Evolutionary conservation across 37 sponge, comb jelly and placozoan species (phyloP).

Genomic region (Aphrocallistes beatrix): DNA sequence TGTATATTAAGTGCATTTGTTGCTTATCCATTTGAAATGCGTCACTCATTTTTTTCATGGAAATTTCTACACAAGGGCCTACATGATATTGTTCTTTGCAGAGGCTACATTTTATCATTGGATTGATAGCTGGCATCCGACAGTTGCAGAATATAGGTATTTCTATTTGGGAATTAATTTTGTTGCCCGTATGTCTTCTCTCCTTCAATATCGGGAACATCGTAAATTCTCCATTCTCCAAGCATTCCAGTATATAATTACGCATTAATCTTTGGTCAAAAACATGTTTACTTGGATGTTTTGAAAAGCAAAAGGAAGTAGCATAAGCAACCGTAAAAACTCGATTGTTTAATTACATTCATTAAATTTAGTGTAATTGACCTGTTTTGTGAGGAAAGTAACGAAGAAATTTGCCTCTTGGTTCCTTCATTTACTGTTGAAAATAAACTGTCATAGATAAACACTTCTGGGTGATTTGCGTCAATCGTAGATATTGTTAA

Average conservation of each 20-base stretch:
- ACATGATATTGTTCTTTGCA: no score
- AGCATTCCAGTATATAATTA: constrained; percentile 12
- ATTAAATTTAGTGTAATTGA: constrained; percentile 22
- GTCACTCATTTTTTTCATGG: no score
- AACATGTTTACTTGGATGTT: neutral
- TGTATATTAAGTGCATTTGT: no score
- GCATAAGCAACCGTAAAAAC: constrained; percentile 23
- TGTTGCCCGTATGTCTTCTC: neutral
- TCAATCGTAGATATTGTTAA: constrained; percentile 20
- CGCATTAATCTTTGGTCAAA: constrained; percentile 22
- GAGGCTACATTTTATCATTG: no score
- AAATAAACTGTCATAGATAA: constrained; percentile 21
- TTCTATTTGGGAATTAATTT: neutral
- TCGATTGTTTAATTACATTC: constrained; percentile 20
- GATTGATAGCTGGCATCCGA: constrained; percentile 3
- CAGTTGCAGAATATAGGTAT: constrained; percentile 7
- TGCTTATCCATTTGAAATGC: no score
- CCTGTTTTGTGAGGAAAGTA: neutral
- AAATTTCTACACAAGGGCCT: no score
- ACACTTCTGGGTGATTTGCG: neutral
- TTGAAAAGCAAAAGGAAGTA: neutral
- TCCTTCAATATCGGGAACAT: constrained; percentile 4
- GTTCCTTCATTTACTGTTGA: neutral
- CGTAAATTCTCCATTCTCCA: neutral
- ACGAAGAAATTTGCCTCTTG: neutral